Evolutionary conservation across 2,888 invertebrate genomes (phyloP).

Genomic region (Drosophila paramelanica): DNA sequence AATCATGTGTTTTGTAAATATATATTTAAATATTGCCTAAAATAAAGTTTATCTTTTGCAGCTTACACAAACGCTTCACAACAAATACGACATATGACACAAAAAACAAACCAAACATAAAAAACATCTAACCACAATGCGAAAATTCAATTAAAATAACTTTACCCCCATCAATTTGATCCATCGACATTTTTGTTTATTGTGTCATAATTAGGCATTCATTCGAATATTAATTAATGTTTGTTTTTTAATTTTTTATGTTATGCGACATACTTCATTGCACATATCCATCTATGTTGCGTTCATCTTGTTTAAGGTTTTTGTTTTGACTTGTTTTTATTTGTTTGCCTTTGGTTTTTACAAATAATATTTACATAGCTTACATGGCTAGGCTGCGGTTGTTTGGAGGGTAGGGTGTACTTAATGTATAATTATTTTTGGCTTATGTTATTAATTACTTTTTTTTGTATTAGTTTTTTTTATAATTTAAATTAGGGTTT

Average conservation of each 20-base stretch:
- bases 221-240: conserved; percentile 64
- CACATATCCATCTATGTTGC: conserved; percentile 47
- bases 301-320: conserved; percentile 28
- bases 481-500: conserved; percentile 50
- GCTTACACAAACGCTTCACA: conserved; percentile 41
- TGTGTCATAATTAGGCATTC: conserved; percentile 45
- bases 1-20: conserved; percentile 35
- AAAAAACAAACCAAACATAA: conserved; percentile 12
- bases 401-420: conserved; percentile 80
- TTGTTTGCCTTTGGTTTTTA: conserved; percentile 48
- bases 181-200: conserved; percentile 48
- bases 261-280: conserved; percentile 28
- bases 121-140: conserved; percentile 55
- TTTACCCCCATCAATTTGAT: conserved; percentile 45
- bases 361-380: conserved; percentile 77
- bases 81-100: conserved; percentile 26
- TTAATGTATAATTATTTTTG: conserved; percentile 69
- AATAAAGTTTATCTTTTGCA: conserved; percentile 55
- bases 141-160: conserved; percentile 64
- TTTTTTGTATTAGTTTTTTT: neutral
- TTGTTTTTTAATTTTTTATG: conserved; percentile 45
- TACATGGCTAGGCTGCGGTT: conserved; percentile 69
- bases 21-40: conserved; percentile 51
- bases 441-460: conserved; percentile 73
- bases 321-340: conserved; percentile 13